Conservation (phyloP, 2,888 invertebrate species). For the Agrotis clavis region DNA sequence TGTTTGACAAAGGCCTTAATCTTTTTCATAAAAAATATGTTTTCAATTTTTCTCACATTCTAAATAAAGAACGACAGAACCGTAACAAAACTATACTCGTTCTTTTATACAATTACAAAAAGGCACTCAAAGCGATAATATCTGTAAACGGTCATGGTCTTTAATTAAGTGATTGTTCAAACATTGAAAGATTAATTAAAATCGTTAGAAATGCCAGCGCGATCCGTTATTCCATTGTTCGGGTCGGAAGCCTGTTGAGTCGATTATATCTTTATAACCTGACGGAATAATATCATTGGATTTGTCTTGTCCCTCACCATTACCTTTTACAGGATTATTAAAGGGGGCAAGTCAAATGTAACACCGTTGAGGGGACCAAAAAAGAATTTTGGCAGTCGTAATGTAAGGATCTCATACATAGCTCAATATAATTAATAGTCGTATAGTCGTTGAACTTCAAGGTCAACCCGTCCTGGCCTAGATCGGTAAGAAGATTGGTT, state of each 20-base stretch:
- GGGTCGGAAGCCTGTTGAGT: slow-evolving; percentile 24
- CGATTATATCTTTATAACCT: slow-evolving; percentile 34
- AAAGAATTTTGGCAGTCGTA: not conserved
- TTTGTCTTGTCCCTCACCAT: not conserved
- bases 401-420: too few relatives aligned
- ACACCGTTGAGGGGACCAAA: not conserved
- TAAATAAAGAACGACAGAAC: not conserved
- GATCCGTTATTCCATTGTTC: slow-evolving; percentile 29
- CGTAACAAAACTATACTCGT: not conserved
- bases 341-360: not conserved
- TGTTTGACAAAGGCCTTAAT: too few relatives aligned
- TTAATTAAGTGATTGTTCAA: slow-evolving; percentile 54
- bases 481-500: too few relatives aligned
- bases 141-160: slow-evolving; percentile 26
- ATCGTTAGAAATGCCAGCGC: slow-evolving; percentile 34
- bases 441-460: too few relatives aligned
- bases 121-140: slow-evolving; percentile 32
- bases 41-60: too few relatives aligned
- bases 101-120: not conserved
- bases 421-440: too few relatives aligned
- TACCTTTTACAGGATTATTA: not conserved
- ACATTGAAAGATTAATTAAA: slow-evolving; percentile 53
- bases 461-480: too few relatives aligned
- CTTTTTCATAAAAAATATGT: too few relatives aligned
- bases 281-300: slow-evolving; percentile 15